Conservation (phyloP, 2,113 vertebrate genomes). For the Gambusia holbrooki region DNA sequence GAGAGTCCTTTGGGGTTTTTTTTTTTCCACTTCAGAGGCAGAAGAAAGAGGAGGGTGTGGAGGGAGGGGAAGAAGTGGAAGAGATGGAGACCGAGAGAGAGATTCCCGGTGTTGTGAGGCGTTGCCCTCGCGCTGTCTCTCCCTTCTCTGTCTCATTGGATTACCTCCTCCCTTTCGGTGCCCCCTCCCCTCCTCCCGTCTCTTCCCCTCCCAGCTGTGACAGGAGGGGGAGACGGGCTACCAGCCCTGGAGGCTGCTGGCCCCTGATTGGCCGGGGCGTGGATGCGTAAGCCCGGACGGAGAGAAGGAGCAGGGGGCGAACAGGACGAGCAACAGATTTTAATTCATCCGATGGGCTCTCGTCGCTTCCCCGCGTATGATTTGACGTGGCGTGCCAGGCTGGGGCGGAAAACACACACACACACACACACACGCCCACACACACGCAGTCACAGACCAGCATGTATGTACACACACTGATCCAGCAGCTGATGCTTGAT, state of each 20-base stretch:
- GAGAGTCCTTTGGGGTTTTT: slow-evolving; percentile 52
- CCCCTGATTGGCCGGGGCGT: slow-evolving; percentile 65
- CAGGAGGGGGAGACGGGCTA: slow-evolving; percentile 59
- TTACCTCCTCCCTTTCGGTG: slow-evolving; percentile 66
- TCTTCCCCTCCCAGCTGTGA: slow-evolving; percentile 77
- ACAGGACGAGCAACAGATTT: slow-evolving; percentile 65
- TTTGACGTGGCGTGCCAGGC: slow-evolving; percentile 47
- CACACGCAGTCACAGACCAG: not conserved
- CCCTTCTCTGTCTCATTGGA: slow-evolving; percentile 77
- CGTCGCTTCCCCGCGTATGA: slow-evolving; percentile 54
- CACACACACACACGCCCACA: not conserved
- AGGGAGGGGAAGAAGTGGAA: slow-evolving; percentile 7
- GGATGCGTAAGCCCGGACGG: slow-evolving; percentile 54
- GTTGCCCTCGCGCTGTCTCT: slow-evolving; percentile 73
- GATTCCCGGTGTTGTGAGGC: slow-evolving; percentile 72
- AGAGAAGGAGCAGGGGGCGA: slow-evolving; percentile 8
- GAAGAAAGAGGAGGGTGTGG: slow-evolving; percentile 21
- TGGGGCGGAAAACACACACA: slow-evolving; percentile 35
- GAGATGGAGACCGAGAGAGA: slow-evolving; percentile 67
- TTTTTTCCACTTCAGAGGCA: slow-evolving; percentile 59
- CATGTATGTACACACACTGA: not conserved
- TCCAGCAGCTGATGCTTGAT: slow-evolving; percentile 17
- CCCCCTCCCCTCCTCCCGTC: slow-evolving; percentile 35
- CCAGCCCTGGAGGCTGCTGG: slow-evolving; percentile 66
- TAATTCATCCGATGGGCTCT: slow-evolving; percentile 76